phyloP scores from a whole-genome alignment of 2,797 vertebrate species.

The Thamnophis elegans region DNA sequence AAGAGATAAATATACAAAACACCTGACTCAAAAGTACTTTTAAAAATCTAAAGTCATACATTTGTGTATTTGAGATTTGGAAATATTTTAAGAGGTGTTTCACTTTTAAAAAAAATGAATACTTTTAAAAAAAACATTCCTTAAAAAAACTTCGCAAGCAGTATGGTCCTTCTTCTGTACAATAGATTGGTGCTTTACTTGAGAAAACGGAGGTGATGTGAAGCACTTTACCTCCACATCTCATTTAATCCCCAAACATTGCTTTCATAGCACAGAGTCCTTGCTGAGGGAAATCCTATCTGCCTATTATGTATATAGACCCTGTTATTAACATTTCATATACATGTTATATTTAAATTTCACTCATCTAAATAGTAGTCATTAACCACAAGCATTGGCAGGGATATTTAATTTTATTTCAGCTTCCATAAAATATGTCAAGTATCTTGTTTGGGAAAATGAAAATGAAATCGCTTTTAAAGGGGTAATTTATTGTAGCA shows the following conservation, averaged over 20 bases:
- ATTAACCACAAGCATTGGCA: not conserved
- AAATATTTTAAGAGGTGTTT: not conserved
- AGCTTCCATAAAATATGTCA: not conserved
- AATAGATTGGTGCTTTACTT: not conserved
- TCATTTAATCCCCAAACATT: not conserved
- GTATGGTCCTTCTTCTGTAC: not conserved
- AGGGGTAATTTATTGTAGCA: not conserved
- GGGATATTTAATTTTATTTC: not conserved
- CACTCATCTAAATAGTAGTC: not conserved
- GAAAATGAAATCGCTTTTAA: not conserved
- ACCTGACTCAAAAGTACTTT: not conserved
- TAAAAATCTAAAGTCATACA: not conserved
- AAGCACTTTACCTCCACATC: not conserved
- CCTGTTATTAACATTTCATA: not conserved
- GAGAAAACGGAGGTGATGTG: not conserved
- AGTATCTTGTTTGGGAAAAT: constrained; percentile 10
- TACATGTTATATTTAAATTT: not conserved
- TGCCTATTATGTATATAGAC: not conserved
- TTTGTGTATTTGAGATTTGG: not conserved
- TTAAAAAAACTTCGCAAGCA: not conserved
- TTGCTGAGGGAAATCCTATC: not conserved
- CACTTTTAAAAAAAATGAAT: not conserved
- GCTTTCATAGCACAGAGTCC: not conserved
- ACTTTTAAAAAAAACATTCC: not conserved
- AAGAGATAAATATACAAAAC: not conserved